A percentile compares a stretch with the other conserved stretches of the same genome.
These are phyloP conservation scores for Rhorus exstirpatorius DNA, from an alignment of 2,888 invertebrate genomes.

Conservation along the genomic window DNA sequence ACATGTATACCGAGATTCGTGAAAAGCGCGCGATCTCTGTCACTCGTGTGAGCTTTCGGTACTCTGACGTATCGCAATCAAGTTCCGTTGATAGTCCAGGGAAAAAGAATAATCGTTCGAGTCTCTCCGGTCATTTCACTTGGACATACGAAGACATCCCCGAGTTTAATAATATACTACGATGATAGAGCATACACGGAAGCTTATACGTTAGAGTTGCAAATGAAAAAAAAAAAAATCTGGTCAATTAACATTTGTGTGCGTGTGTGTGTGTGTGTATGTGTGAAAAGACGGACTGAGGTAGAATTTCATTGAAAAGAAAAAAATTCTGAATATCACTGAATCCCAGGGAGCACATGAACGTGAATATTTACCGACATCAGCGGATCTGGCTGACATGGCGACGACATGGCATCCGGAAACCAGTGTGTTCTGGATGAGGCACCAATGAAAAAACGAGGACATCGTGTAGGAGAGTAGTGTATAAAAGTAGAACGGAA, in stretches of 20 bases:
- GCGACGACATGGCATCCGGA: background rate
- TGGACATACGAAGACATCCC: constrained; percentile 17
- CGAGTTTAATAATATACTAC: constrained; percentile 34
- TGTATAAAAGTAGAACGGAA: constrained; percentile 16
- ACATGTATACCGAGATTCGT: background rate
- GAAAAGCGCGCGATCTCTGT: background rate
- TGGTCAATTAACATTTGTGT: constrained; percentile 2
- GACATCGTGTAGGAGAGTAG: background rate
- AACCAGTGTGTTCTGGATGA: background rate
- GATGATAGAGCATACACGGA: constrained; percentile 20
- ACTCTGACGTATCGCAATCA: constrained; percentile 54
- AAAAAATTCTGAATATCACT: background rate
- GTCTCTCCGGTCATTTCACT: constrained; percentile 44
- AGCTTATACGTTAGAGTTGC: background rate
- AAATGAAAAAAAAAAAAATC: constrained; percentile 24
- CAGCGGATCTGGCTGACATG: constrained; percentile 1
- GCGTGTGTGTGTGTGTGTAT: background rate
- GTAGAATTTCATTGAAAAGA: constrained; percentile 4
- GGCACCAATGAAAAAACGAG: constrained; percentile 12
- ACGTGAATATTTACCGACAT: constrained; percentile 9
- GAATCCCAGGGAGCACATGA: background rate
- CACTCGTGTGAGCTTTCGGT: background rate
- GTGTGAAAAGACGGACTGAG: constrained; percentile 1
- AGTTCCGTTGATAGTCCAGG: constrained; percentile 61
- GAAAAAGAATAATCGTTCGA: constrained; percentile 50